A percentile compares a stretch with the other conserved stretches of the same genome.
Evolutionary conservation across 2,797 vertebrate species (phyloP).

Genomic region (Alectoris magna): DNA sequence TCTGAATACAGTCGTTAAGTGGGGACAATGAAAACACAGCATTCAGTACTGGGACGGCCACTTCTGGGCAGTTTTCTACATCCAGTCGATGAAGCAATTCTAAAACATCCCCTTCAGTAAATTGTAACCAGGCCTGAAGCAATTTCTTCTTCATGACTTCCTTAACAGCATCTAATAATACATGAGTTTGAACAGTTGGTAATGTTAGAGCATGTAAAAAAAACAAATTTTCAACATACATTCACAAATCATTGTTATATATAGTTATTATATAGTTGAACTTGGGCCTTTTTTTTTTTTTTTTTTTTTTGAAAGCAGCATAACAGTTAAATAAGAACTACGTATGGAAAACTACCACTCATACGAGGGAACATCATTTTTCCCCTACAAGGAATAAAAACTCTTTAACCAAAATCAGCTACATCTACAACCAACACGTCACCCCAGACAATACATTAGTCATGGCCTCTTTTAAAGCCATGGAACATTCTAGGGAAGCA

Average conservation of each 20-base stretch:
- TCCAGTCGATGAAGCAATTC: conserved; percentile 93
- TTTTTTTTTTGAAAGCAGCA: background rate
- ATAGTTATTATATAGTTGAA: background rate
- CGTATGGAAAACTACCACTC: background rate
- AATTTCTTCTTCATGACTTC: conserved; percentile 86
- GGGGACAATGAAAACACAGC: conserved; percentile 83
- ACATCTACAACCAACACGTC: background rate
- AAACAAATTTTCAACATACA: background rate
- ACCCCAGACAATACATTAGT: background rate
- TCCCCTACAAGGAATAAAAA: background rate
- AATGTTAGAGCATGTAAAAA: background rate
- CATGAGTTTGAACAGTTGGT: conserved; percentile 5
- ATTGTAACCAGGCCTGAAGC: conserved; percentile 89
- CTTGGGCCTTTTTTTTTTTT: background rate
- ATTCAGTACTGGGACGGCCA: conserved; percentile 83
- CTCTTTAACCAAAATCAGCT: background rate
- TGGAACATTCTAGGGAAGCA: background rate
- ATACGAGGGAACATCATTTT: background rate
- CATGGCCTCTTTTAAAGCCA: background rate
- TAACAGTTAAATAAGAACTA: background rate
- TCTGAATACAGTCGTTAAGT: conserved; percentile 81
- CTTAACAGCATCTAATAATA: conserved; percentile 85
- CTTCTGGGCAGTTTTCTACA: conserved; percentile 92
- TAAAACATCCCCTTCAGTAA: conserved; percentile 85
- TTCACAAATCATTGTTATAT: background rate